Evolutionary conservation across 1,140 invertebrate genomes (phyloP).

Genomic region (Hydropsyche tenuis): DNA sequence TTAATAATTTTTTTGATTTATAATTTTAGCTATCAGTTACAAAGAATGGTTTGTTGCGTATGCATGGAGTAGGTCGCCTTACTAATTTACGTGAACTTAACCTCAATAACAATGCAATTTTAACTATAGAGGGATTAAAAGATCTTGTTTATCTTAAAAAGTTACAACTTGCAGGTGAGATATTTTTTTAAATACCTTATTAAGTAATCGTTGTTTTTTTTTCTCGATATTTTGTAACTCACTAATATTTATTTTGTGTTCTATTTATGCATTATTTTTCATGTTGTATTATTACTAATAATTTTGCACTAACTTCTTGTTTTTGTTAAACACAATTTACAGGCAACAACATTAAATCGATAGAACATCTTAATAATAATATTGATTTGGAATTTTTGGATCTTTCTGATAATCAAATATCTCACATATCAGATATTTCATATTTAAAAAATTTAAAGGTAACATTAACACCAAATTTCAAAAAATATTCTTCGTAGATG

Average conservation of each 20-base stretch:
- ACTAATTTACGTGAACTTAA: conserved; percentile 81
- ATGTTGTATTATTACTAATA: not conserved
- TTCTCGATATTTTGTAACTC: not conserved
- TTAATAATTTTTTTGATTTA: conserved; percentile 28
- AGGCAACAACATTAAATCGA: conserved; percentile 74
- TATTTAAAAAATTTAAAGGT: conserved; percentile 82
- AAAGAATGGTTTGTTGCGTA: conserved; percentile 83
- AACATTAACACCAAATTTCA: conserved; percentile 43
- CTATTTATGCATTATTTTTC: not conserved
- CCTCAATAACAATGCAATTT: conserved; percentile 85
- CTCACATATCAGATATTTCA: conserved; percentile 82
- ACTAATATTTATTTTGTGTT: too few relatives aligned
- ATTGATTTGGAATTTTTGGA: conserved; percentile 82
- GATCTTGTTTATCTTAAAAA: conserved; percentile 81
- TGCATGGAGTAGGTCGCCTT: conserved; percentile 84
- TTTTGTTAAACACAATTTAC: conserved; percentile 52
- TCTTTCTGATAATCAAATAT: conserved; percentile 88
- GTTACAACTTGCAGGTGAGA: conserved; percentile 65
- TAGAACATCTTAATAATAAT: conserved; percentile 85
- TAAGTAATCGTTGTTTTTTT: not conserved
- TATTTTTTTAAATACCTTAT: conserved; percentile 46
- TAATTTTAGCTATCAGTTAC: conserved; percentile 77
- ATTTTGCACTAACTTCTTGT: not conserved
- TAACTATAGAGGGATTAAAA: conserved; percentile 87
- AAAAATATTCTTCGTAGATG: not conserved